phyloP scores from a whole-genome alignment of 2,888 invertebrate genomes.

The Euclidia mi region DNA sequence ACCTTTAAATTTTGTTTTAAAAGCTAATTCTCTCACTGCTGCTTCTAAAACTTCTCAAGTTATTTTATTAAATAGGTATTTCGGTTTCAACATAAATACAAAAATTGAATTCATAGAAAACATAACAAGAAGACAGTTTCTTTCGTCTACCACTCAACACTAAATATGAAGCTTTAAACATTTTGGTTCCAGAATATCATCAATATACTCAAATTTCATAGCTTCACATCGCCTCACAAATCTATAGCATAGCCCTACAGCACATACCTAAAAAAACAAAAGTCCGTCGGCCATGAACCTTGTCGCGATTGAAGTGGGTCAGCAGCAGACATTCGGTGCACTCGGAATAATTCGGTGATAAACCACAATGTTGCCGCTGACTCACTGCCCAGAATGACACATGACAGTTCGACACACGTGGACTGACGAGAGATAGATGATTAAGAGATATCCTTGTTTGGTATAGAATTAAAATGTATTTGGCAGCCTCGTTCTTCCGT shows the following conservation, averaged over 20 bases:
- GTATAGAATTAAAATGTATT: neutral
- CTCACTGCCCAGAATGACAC: conserved; percentile 10
- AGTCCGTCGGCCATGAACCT: conserved; percentile 58
- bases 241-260: conserved; percentile 10
- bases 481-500: too few species aligned
- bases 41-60: too few species aligned
- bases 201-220: too few species aligned
- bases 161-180: neutral
- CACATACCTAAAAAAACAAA: conserved; percentile 36
- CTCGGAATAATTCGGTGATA: conserved; percentile 44
- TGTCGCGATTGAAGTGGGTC: conserved; percentile 55
- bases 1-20: too few species aligned
- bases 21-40: too few species aligned
- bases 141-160: too few species aligned
- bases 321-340: conserved; percentile 27
- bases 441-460: neutral
- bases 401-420: neutral
- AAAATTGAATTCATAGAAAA: too few species aligned
- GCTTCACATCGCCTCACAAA: neutral
- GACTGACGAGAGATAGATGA: too few species aligned
- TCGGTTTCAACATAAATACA: too few species aligned
- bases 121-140: too few species aligned
- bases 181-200: neutral
- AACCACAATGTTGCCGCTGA: conserved; percentile 23
- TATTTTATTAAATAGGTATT: neutral